These are phyloP conservation scores for Acinonyx jubatus DNA, from an alignment of 2,113 vertebrate species.

Conservation along the genomic window DNA sequence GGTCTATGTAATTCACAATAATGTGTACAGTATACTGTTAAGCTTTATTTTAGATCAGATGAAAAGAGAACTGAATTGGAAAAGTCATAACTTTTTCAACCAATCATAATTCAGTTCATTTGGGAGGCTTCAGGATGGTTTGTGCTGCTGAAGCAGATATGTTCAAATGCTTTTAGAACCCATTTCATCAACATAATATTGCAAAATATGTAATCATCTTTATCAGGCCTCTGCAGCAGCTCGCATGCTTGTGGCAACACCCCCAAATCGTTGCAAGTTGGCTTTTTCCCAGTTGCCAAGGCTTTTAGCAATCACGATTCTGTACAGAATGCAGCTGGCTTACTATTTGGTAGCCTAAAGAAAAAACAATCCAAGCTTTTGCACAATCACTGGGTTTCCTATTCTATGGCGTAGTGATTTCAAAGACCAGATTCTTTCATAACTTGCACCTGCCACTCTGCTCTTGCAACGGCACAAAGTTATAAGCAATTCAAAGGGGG, in stretches of 20 bases:
- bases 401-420: neutral
- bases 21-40: neutral
- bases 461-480: neutral
- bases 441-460: slow-evolving; percentile 2
- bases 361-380: slow-evolving; percentile 1
- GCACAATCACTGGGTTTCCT: neutral
- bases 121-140: slow-evolving; percentile 55
- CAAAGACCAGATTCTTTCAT: slow-evolving; percentile 3
- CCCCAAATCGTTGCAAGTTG: slow-evolving; percentile 22
- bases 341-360: slow-evolving; percentile 41
- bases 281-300: neutral
- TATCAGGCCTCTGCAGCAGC: slow-evolving; percentile 62
- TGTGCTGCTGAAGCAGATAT: slow-evolving; percentile 45
- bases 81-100: slow-evolving; percentile 38
- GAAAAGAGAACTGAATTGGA: slow-evolving; percentile 27
- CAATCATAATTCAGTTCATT: slow-evolving; percentile 56
- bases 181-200: slow-evolving; percentile 55
- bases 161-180: slow-evolving; percentile 62
- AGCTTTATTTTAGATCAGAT: slow-evolving; percentile 31
- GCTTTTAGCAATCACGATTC: slow-evolving; percentile 9
- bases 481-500: neutral
- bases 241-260: slow-evolving; percentile 11
- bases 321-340: slow-evolving; percentile 27
- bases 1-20: neutral
- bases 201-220: slow-evolving; percentile 56